phyloP scores from a whole-genome alignment of 2,888 invertebrate genomes.

The Itoplectis maculator region DNA sequence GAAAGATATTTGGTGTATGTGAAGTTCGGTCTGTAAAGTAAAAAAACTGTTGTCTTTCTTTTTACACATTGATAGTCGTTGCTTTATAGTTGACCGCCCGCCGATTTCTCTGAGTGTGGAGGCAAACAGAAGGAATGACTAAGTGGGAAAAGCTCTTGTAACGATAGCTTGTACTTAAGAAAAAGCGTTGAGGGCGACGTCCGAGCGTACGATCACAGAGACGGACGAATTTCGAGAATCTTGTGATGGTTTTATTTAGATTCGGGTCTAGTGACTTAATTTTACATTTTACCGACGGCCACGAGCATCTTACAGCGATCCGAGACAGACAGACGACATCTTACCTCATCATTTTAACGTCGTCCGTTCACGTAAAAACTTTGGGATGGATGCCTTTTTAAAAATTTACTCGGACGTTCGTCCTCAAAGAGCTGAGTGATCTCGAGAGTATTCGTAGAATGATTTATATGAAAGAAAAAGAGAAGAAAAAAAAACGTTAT shows the following conservation, averaged over 20 bases:
- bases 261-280: no score
- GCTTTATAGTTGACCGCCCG: no score
- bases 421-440: background rate
- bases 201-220: no score
- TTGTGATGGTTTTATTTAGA: background rate
- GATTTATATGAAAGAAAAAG: conserved; percentile 41
- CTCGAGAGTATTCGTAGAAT: conserved; percentile 46
- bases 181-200: background rate
- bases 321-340: no score
- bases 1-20: background rate
- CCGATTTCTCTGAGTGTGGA: background rate
- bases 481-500: conserved; percentile 24
- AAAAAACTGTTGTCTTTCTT: no score
- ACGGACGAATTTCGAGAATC: background rate
- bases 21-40: no score
- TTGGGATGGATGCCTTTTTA: background rate
- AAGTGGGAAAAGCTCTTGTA: background rate
- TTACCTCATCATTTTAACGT: no score
- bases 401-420: background rate
- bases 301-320: no score
- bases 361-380: no score
- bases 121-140: background rate
- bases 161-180: conserved; percentile 44
- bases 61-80: no score
- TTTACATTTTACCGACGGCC: no score